A percentile compares a stretch with the other conserved stretches of the same genome.
Evolutionary conservation across 2,113 vertebrate species (phyloP).

Genomic region (Genyomyrus donnyi): DNA sequence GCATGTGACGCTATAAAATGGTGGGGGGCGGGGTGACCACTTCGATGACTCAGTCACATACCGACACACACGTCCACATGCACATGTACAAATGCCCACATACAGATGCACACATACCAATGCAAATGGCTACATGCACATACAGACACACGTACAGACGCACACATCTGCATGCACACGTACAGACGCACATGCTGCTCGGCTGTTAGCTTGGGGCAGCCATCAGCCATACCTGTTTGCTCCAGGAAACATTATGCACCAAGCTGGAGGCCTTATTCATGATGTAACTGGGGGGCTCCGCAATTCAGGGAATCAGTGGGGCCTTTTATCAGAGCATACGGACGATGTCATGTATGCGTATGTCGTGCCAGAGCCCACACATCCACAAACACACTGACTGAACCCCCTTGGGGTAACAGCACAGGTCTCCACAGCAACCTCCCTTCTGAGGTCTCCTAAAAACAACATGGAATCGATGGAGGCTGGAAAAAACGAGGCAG

Average conservation of each 20-base stretch:
- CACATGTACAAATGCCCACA: constrained; percentile 9
- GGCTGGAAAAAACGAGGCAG: constrained; percentile 12
- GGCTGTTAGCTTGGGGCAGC: background rate
- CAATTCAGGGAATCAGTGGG: background rate
- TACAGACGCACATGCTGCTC: background rate
- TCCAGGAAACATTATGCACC: background rate
- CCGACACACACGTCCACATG: constrained; percentile 10
- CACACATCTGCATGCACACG: background rate
- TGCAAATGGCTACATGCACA: constrained; percentile 22
- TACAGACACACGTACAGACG: background rate
- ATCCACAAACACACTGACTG: constrained; percentile 15
- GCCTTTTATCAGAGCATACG: background rate
- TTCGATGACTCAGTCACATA: background rate
- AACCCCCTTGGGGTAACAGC: background rate
- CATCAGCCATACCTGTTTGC: background rate
- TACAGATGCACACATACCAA: constrained; percentile 38
- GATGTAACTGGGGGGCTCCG: no score
- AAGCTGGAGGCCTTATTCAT: background rate
- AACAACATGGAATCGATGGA: constrained; percentile 15
- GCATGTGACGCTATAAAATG: background rate
- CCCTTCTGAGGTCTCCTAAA: background rate
- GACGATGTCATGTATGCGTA: background rate
- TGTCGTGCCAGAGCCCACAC: background rate
- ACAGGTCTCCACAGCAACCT: constrained; percentile 17
- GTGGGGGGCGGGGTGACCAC: background rate